These are phyloP conservation scores for Coluber constrictor DNA, from an alignment of 2,797 vertebrate species.

Conservation along the genomic window DNA sequence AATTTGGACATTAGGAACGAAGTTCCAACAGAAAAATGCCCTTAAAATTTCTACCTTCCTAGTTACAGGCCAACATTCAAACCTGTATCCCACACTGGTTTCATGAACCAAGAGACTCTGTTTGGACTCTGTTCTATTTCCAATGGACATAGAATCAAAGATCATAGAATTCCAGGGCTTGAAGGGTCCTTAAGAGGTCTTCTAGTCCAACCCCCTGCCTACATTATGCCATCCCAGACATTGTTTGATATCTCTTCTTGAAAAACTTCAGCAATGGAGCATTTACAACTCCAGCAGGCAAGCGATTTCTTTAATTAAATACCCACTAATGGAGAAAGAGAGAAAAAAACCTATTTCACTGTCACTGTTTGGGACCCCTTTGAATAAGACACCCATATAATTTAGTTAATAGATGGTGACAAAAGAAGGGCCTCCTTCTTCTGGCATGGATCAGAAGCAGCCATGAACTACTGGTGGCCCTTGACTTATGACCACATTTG, in stretches of 20 bases:
- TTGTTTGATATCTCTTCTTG: too few relatives aligned
- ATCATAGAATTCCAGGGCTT: too few relatives aligned
- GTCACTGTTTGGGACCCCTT: neutral
- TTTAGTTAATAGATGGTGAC: neutral
- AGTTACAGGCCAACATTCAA: neutral
- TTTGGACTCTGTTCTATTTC: neutral
- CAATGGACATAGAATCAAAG: neutral
- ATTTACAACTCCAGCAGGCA: too few relatives aligned
- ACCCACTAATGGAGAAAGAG: too few relatives aligned
- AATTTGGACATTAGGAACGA: neutral
- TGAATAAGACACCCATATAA: neutral
- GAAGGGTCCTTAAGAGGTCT: too few relatives aligned
- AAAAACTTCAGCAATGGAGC: too few relatives aligned
- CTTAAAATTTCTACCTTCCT: neutral
- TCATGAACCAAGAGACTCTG: neutral
- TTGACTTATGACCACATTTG: neutral
- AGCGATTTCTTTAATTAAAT: too few relatives aligned
- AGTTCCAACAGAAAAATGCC: neutral
- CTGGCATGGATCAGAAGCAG: neutral
- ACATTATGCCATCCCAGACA: too few relatives aligned
- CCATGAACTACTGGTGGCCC: neutral
- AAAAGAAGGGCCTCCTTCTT: neutral
- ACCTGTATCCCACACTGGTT: neutral
- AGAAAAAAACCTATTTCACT: neutral
- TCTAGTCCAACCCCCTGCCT: too few relatives aligned